A percentile compares a stretch with the other conserved stretches of the same genome.
phyloP scores from a whole-genome alignment of 1,140 invertebrate species.

The Zaprionus ghesquierei region DNA sequence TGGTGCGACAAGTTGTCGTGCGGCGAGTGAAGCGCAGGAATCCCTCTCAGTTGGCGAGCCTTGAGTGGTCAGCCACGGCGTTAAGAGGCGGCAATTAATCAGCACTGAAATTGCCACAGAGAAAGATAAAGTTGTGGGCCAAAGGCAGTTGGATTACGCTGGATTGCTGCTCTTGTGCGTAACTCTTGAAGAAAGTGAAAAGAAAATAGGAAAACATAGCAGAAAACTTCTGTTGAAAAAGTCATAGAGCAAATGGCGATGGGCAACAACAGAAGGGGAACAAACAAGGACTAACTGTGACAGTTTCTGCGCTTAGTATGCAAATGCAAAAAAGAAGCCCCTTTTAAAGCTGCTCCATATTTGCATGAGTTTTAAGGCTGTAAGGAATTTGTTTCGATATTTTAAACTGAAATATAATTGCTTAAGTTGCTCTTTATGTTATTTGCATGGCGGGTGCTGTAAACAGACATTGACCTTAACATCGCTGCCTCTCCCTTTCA shows the following conservation, averaged over 20 bases:
- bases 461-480: too few relatives aligned
- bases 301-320: constrained; percentile 12
- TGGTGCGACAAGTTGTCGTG: constrained; percentile 10
- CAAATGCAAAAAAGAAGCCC: constrained; percentile 4
- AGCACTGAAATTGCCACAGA: constrained; percentile 43
- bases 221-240: not conserved
- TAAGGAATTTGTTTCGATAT: not conserved
- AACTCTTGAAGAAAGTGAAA: not conserved
- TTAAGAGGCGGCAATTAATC: constrained; percentile 55
- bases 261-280: not conserved
- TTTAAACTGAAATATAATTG: not conserved
- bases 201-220: not conserved
- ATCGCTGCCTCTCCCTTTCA: too few relatives aligned
- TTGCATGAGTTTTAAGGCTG: not conserved
- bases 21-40: constrained; percentile 30
- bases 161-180: constrained; percentile 2
- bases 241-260: constrained; percentile 16
- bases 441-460: too few relatives aligned
- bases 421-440: not conserved
- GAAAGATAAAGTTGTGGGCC: constrained; percentile 33
- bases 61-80: constrained; percentile 47
- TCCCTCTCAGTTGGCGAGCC: constrained; percentile 22
- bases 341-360: not conserved
- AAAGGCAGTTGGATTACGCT: constrained; percentile 23
- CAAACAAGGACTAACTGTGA: constrained; percentile 20